Conservation (phyloP, 2,797 vertebrate genomes). For the Characodon lateralis region DNA sequence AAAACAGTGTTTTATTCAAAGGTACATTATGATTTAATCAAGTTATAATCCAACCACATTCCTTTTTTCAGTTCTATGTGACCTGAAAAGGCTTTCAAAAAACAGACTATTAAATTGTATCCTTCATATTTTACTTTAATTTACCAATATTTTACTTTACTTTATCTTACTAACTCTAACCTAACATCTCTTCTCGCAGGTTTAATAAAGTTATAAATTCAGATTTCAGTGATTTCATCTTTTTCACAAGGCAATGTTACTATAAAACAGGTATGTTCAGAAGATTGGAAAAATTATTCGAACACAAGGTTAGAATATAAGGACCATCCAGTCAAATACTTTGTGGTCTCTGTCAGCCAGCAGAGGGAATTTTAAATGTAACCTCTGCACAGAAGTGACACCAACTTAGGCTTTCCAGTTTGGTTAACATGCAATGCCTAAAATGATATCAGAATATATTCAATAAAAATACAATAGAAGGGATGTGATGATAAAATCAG, state of each 20-base stretch:
- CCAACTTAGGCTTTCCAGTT: neutral
- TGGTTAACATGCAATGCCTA: neutral
- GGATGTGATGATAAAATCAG: neutral
- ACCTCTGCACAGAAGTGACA: too few species aligned
- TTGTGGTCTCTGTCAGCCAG: too few species aligned
- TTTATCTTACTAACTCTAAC: neutral
- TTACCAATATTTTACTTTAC: neutral
- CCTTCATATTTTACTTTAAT: neutral
- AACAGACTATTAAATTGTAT: neutral
- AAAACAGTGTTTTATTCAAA: slow-evolving; percentile 42
- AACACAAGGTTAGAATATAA: neutral
- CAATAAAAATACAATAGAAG: neutral
- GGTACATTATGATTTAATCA: slow-evolving; percentile 67
- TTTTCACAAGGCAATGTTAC: neutral
- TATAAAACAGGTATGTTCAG: neutral
- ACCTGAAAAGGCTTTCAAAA: slow-evolving; percentile 37
- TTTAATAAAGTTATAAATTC: neutral
- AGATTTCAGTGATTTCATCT: neutral
- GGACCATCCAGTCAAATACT: too few species aligned
- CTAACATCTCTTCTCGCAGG: neutral
- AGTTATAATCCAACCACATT: slow-evolving; percentile 49
- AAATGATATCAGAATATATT: neutral
- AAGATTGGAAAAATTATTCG: neutral
- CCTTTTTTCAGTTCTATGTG: slow-evolving; percentile 40
- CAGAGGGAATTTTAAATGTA: neutral